phyloP scores from a whole-genome alignment of 2,888 invertebrate genomes.

The Epinotia brunnichana region DNA sequence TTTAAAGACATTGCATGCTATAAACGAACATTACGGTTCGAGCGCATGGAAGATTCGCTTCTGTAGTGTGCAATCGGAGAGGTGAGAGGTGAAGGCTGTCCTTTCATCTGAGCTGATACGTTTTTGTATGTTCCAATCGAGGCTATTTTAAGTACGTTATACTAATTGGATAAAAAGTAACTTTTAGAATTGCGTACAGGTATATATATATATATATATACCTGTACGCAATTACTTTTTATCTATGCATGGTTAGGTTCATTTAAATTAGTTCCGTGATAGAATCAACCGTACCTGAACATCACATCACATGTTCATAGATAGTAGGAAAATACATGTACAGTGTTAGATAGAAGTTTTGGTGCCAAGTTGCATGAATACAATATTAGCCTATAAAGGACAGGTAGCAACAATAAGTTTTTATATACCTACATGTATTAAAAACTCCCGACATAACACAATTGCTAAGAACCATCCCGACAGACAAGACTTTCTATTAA shows the following conservation, averaged over 20 bases:
- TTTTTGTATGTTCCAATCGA: slow-evolving; percentile 16
- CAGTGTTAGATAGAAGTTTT: not conserved
- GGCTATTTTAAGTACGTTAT: slow-evolving; percentile 14
- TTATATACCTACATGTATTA: too few relatives aligned
- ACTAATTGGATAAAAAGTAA: slow-evolving; percentile 26
- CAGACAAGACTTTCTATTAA: too few relatives aligned
- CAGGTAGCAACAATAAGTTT: too few relatives aligned
- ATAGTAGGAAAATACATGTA: not conserved
- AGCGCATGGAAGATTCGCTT: slow-evolving; percentile 12
- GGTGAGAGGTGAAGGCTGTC: slow-evolving; percentile 39
- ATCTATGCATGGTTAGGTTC: not conserved
- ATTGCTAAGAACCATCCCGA: too few relatives aligned
- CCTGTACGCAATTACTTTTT: not conserved
- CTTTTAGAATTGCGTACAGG: too few relatives aligned
- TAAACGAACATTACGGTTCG: slow-evolving; percentile 4
- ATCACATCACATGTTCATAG: not conserved
- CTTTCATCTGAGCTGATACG: slow-evolving; percentile 33
- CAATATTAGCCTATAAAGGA: too few relatives aligned
- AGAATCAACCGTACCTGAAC: not conserved
- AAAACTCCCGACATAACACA: too few relatives aligned
- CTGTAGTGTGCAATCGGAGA: slow-evolving; percentile 29
- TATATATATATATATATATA: too few relatives aligned
- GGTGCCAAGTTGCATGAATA: too few relatives aligned
- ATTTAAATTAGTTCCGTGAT: not conserved
- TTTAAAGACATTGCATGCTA: not conserved